Evolutionary conservation across 2,888 invertebrate genomes (phyloP).

Genomic region (Idaea biselata): DNA sequence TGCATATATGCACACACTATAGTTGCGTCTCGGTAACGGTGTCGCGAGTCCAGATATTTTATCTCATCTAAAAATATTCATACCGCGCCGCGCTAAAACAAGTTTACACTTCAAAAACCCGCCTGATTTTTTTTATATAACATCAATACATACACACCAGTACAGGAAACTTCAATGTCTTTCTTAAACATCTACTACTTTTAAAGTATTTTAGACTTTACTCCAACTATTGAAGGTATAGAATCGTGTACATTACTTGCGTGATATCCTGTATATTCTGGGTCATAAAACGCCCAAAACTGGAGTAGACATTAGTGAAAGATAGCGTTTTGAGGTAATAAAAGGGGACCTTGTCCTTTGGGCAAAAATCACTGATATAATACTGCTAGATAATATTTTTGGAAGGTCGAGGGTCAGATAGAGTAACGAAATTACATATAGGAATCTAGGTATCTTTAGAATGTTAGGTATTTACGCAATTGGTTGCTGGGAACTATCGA

Average conservation of each 20-base stretch:
- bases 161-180: conserved; percentile 14
- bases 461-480: not conserved
- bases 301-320: conserved; percentile 29
- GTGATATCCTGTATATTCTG: conserved; percentile 11
- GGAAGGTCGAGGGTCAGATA: not conserved
- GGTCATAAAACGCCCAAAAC: conserved; percentile 25
- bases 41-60: too few species aligned
- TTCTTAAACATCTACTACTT: conserved; percentile 4
- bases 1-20: too few species aligned
- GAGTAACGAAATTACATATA: not conserved
- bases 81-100: too few species aligned
- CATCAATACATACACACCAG: not conserved
- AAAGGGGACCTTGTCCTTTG: conserved; percentile 21
- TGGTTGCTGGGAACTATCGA: not conserved
- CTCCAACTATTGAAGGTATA: not conserved
- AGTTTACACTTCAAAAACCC: not conserved
- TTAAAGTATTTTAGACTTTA: conserved; percentile 8
- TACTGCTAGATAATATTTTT: conserved; percentile 5
- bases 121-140: not conserved
- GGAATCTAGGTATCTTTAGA: not conserved
- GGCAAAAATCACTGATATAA: conserved; percentile 17
- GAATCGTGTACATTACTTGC: conserved; percentile 5
- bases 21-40: too few species aligned
- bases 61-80: too few species aligned
- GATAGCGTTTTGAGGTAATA: conserved; percentile 29